Percentiles rank a stretch among this genome's conserved stretches.
phyloP scores from a whole-genome alignment of 2,797 vertebrate genomes.

The Garrulus glandarius region DNA sequence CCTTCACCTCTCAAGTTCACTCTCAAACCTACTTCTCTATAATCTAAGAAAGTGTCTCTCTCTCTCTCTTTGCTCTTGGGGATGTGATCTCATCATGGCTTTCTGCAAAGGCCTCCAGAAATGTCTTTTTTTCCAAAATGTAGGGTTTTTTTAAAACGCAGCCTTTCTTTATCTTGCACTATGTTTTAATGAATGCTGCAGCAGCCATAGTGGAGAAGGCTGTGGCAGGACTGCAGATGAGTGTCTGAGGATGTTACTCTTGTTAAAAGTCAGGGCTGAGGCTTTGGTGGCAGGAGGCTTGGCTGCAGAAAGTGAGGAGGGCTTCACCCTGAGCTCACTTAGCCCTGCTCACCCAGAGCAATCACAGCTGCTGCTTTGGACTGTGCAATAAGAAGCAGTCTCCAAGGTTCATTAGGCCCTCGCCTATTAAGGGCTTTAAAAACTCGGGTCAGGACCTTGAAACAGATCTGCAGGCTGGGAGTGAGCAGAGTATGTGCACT shows the following conservation, averaged over 20 bases:
- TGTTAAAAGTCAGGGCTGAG: not conserved
- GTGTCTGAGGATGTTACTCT: not conserved
- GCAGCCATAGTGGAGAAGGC: not conserved
- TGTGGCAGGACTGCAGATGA: not conserved
- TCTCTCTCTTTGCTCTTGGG: not conserved
- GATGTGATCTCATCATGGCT: accelerated
- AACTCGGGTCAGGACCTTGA: slow-evolving; percentile 56
- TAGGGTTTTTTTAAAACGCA: not conserved
- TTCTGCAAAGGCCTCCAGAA: not conserved
- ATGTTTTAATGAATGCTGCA: not conserved
- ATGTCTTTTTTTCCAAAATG: not conserved
- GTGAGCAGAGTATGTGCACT: not conserved
- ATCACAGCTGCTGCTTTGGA: not conserved
- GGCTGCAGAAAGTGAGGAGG: not conserved
- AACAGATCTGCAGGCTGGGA: slow-evolving; percentile 38
- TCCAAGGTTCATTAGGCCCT: slow-evolving; percentile 55
- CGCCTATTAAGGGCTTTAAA: slow-evolving; percentile 40
- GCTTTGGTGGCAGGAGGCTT: not conserved
- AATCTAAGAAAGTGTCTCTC: not conserved
- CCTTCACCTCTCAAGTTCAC: not conserved
- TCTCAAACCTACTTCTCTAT: not conserved
- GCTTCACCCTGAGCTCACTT: not conserved
- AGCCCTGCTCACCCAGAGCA: not conserved
- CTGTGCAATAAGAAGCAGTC: not conserved
- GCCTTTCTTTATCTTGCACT: not conserved